These are phyloP conservation scores for Octomys mimax DNA, from an alignment of 2,797 vertebrate genomes.

Conservation along the genomic window DNA sequence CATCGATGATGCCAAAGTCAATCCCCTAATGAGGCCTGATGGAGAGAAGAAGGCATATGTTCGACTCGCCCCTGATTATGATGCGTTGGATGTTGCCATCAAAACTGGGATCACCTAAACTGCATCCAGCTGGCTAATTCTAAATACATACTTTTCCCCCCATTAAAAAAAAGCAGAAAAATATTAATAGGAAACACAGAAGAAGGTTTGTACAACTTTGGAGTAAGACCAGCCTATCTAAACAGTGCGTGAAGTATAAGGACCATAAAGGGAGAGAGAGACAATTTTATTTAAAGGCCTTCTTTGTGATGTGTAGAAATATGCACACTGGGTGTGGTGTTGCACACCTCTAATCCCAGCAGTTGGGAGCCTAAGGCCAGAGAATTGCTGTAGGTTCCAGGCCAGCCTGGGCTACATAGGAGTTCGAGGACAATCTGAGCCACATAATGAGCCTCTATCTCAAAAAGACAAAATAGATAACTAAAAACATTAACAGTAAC, in stretches of 20 bases:
- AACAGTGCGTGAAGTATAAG: not conserved
- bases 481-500: not conserved
- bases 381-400: not conserved
- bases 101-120: no score
- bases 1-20: no score
- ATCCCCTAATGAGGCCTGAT: no score
- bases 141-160: no score
- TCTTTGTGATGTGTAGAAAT: not conserved
- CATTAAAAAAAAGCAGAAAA: not conserved
- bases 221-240: not conserved
- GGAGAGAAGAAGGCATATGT: no score
- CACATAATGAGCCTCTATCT: not conserved
- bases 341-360: not conserved
- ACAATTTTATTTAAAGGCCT: not conserved
- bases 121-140: no score
- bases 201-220: not conserved
- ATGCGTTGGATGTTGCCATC: no score
- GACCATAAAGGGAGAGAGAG: not conserved
- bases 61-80: no score
- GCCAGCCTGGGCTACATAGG: not conserved
- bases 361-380: not conserved
- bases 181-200: not conserved
- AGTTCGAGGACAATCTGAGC: not conserved
- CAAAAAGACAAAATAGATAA: not conserved
- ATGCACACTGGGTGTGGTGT: not conserved